Base-by-base conservation (phyloP, 2,888 invertebrate species). In the Embidobia sp. region DNA sequence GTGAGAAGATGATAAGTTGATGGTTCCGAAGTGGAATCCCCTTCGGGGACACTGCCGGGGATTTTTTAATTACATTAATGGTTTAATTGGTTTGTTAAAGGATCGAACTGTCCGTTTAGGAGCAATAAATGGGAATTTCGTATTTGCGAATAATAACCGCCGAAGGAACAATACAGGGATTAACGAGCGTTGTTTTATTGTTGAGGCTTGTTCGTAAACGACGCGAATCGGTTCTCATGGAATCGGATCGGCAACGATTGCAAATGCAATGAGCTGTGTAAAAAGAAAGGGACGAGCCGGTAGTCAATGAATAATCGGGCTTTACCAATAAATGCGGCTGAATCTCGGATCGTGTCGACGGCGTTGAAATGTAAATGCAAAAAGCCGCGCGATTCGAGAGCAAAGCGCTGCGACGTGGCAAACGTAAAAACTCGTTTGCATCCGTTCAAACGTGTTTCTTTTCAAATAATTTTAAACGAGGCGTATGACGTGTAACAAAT, bases 211-310 rank as follows among this genome's bases (percentile, higher is more conserved):
- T 55, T 63, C 48, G 61, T 37, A 70, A 70, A 61, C 53, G 74
- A 66, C 53, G 51, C 51, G 48, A 49, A 63, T 76, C 63, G 69
- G 75, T 76, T 76, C 69, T 76, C 69, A 76, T 76, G 75, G 75
- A 76, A 69, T 76, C 69, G 67, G 67, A 67, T 67, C 69, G 69
- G 44, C 31, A 53, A 53, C 55, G 63, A 75, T 51, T 69, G 69
- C 57, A 37, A 63, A 75, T 69, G 67, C 63, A 75, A 55, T 55
- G 64, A 63, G 69, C 64, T 69, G 69, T 69, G 63, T 26, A 69
- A 67, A 69, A 75, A 75, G 75, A 69, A 55, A 49, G 64, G 42
- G 29, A 57, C 46, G 67, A 59, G 67, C 55, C 48, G 51, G 48
- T 51, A 46, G 63, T 63, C 55, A 63, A 69, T 63, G 75, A 75